Evolutionary conservation across 2,888 invertebrate genomes (phyloP).

Genomic region (Lasioglossum vierecki): DNA sequence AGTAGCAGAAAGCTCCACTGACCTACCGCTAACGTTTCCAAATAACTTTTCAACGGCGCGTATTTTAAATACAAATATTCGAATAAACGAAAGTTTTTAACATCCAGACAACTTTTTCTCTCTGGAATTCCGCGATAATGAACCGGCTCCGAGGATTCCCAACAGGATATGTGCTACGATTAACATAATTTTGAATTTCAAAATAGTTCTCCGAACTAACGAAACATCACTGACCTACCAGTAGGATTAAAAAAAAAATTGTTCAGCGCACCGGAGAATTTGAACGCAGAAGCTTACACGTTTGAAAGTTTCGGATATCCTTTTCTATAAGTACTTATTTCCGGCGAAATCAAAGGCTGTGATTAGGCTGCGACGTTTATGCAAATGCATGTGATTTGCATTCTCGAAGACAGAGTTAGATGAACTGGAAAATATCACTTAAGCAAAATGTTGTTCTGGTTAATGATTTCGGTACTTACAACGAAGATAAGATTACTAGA

Average conservation of each 20-base stretch:
- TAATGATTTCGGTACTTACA: background rate
- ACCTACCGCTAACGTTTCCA: background rate
- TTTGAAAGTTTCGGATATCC: background rate
- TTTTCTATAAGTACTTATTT: background rate
- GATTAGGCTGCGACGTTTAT: background rate
- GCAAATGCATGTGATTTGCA: background rate
- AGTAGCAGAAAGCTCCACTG: background rate
- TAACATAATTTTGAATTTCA: background rate
- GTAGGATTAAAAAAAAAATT: background rate
- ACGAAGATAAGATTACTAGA: background rate
- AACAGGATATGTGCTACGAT: background rate
- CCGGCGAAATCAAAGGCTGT: background rate
- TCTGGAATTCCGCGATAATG: background rate
- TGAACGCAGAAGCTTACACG: background rate
- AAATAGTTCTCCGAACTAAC: background rate
- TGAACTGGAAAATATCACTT: background rate
- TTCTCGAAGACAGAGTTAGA: background rate
- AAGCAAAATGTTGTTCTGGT: background rate
- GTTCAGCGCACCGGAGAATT: background rate
- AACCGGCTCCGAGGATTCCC: background rate
- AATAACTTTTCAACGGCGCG: background rate
- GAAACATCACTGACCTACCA: background rate
- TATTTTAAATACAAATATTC: background rate
- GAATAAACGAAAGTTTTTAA: background rate
- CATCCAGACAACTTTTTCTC: background rate